Evolutionary conservation across 2,113 vertebrate species (phyloP).

Genomic region (Maccullochella peelii): DNA sequence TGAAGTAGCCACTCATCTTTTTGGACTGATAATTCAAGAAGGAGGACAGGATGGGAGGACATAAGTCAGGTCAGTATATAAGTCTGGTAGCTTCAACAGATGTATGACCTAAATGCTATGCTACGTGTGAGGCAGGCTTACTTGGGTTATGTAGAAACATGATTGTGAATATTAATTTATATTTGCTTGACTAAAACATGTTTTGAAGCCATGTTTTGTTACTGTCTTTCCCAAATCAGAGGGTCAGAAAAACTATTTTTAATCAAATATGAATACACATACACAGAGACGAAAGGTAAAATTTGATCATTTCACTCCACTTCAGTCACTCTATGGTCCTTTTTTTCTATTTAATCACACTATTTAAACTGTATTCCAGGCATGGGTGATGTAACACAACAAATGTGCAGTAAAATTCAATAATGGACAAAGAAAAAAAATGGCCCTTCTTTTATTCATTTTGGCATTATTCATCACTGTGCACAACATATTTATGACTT

Average conservation of each 20-base stretch:
- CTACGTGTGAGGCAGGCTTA: background rate
- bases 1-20: background rate
- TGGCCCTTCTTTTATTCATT: constrained; percentile 3
- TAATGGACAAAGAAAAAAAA: constrained; percentile 1
- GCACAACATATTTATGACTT: constrained; percentile 44
- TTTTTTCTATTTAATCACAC: background rate
- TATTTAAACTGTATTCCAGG: background rate
- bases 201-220: too few species aligned
- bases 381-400: background rate
- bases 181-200: too few species aligned
- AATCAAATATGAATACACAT: too few species aligned
- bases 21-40: background rate
- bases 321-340: background rate
- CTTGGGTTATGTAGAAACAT: too few species aligned
- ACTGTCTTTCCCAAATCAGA: too few species aligned
- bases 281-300: too few species aligned
- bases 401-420: background rate
- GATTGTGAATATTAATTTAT: too few species aligned
- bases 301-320: background rate
- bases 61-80: background rate
- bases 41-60: background rate
- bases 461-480: constrained; percentile 8
- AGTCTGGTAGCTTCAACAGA: too few species aligned
- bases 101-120: background rate
- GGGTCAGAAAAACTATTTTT: too few species aligned